A percentile compares a stretch with the other conserved stretches of the same genome.
phyloP scores from a whole-genome alignment of 1,140 invertebrate species.

The Sinella curviseta region DNA sequence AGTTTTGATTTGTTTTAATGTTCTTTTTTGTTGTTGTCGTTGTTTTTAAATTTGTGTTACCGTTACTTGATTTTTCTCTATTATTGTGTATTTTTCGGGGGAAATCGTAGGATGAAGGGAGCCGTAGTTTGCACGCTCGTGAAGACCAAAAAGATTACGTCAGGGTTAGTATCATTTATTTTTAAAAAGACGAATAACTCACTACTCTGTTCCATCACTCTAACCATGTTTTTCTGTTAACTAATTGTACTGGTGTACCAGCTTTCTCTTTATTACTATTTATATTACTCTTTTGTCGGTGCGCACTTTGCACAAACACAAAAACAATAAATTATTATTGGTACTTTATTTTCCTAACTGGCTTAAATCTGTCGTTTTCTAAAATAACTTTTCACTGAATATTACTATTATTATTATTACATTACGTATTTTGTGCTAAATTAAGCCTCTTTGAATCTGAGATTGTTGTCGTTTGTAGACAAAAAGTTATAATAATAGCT shows the following conservation, averaged over 20 bases:
- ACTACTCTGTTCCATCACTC: background rate
- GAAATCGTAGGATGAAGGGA: constrained; percentile 46
- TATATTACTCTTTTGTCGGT: too few species aligned
- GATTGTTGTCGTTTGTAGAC: too few species aligned
- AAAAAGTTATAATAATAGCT: too few species aligned
- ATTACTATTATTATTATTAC: too few species aligned
- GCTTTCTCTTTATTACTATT: background rate
- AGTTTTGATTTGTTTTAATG: too few species aligned
- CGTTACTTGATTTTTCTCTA: background rate
- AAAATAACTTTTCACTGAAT: too few species aligned
- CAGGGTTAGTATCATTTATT: constrained; percentile 46
- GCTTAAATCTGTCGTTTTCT: too few species aligned
- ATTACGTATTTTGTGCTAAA: too few species aligned
- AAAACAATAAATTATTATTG: too few species aligned
- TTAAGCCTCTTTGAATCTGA: too few species aligned
- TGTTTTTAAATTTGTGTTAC: background rate
- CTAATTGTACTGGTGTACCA: background rate
- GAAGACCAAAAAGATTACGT: constrained; percentile 44
- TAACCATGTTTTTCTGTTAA: background rate
- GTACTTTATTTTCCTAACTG: too few species aligned
- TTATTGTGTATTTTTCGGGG: background rate
- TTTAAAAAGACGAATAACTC: background rate
- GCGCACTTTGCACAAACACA: too few species aligned
- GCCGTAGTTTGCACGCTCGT: constrained; percentile 45
- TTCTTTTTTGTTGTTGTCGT: background rate